phyloP scores from a whole-genome alignment of 2,797 vertebrate species.

The Muscicapa comitata region DNA sequence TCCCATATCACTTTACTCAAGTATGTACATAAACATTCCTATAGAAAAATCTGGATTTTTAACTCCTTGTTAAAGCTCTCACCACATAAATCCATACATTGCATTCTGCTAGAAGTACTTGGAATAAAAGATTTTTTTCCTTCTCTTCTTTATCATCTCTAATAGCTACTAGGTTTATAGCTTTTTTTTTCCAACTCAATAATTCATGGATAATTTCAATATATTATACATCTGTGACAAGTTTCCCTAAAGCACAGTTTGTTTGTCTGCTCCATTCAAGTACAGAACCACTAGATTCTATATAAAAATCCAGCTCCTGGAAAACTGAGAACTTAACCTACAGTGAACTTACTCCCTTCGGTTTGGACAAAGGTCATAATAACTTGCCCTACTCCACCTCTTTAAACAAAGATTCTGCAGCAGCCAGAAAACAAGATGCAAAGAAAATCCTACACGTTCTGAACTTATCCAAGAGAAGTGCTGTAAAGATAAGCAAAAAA shows the following conservation, averaged over 20 bases:
- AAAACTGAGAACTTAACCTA: not conserved
- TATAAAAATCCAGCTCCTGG: not conserved
- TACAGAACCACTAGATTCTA: not conserved
- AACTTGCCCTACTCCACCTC: not conserved
- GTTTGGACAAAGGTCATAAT: not conserved
- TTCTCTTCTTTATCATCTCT: not conserved
- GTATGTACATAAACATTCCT: rapidly evolving
- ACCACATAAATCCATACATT: not conserved
- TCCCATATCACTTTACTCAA: not conserved
- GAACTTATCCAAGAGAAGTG: not conserved
- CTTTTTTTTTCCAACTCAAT: not conserved
- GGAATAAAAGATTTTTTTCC: not conserved
- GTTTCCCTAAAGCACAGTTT: not conserved
- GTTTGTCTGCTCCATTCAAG: not conserved
- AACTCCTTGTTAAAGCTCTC: not conserved
- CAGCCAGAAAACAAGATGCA: not conserved
- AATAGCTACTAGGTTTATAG: not conserved
- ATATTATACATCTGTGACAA: not conserved
- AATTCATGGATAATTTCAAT: not conserved
- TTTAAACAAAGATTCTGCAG: not conserved
- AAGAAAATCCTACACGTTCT: not conserved
- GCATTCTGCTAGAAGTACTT: not conserved
- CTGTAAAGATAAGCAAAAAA: not conserved
- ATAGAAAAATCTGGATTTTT: not conserved
- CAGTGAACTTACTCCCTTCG: not conserved